phyloP scores from a whole-genome alignment of 2,797 vertebrate species.

The Characodon lateralis region DNA sequence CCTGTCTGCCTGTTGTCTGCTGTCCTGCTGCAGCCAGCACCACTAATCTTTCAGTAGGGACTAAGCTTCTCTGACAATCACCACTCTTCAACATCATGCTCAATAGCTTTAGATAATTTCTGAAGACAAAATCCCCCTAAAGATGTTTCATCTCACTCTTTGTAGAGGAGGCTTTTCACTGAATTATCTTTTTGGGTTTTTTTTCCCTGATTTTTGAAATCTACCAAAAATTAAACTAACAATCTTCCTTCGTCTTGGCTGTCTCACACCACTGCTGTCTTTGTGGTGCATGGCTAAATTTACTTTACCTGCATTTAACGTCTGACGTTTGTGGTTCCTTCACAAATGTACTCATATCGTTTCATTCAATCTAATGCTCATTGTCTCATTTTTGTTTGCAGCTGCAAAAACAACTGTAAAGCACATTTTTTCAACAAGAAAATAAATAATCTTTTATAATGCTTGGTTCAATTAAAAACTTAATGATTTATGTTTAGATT shows the following conservation, averaged over 20 bases:
- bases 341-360: constrained; percentile 54
- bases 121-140: constrained; percentile 42
- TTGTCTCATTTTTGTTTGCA: constrained; percentile 46
- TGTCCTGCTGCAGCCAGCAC: constrained; percentile 65
- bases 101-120: constrained; percentile 39
- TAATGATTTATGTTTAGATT: neutral
- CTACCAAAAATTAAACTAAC: constrained; percentile 78
- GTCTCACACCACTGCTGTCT: constrained; percentile 11
- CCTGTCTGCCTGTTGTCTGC: constrained; percentile 56
- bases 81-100: constrained; percentile 56
- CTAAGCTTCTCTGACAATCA: constrained; percentile 62
- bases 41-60: constrained; percentile 70
- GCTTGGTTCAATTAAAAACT: neutral
- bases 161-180: constrained; percentile 38
- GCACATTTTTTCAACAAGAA: constrained; percentile 23
- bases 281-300: constrained; percentile 53
- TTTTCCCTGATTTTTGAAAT: constrained; percentile 52
- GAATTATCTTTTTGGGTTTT: constrained; percentile 41
- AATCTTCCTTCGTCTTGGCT: constrained; percentile 61
- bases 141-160: constrained; percentile 38
- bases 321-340: constrained; percentile 56
- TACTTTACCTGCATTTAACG: constrained; percentile 69
- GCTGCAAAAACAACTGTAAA: constrained; percentile 45
- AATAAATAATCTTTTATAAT: constrained; percentile 20
- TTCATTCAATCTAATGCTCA: constrained; percentile 51